A percentile compares a stretch with the other conserved stretches of the same genome.
Conservation (phyloP, 1,140 invertebrate species). For the Paramacrobiotus metropolitanus region DNA sequence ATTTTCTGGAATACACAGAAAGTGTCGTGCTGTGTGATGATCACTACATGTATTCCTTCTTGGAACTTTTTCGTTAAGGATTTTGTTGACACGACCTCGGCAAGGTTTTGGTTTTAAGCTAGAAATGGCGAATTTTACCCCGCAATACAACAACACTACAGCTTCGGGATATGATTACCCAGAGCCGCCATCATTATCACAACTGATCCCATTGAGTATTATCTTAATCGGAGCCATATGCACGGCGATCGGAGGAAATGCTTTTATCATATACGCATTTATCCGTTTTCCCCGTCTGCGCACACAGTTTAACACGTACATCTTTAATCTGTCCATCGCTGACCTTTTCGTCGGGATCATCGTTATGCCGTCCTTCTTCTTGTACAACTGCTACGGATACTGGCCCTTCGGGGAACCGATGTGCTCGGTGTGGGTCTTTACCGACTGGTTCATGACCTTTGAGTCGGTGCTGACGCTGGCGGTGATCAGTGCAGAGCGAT, state of each 20-base stretch:
- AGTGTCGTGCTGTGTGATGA: no score
- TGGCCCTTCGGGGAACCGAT: slow-evolving; percentile 16
- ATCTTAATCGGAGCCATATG: not conserved
- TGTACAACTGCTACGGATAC: slow-evolving; percentile 16
- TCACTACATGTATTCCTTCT: no score
- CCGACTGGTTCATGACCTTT: slow-evolving; percentile 24
- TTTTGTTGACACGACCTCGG: no score
- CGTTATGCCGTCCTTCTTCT: slow-evolving; percentile 18
- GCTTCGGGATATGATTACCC: no score
- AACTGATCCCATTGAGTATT: not conserved
- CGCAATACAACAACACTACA: no score
- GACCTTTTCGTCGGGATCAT: slow-evolving; percentile 18
- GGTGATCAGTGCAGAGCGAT: slow-evolving; percentile 21
- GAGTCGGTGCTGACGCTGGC: slow-evolving; percentile 22
- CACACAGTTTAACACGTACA: slow-evolving; percentile 17
- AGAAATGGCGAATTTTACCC: no score
- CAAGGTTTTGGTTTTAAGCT: no score
- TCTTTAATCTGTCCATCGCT: slow-evolving; percentile 17
- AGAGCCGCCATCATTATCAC: no score
- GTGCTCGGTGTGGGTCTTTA: slow-evolving; percentile 23
- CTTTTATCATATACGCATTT: not conserved
- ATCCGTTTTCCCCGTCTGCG: slow-evolving; percentile 11
- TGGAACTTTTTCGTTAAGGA: no score
- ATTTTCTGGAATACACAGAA: no score
- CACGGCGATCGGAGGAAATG: not conserved